These are phyloP conservation scores for Geopemphigus sp. DNA, from an alignment of 1,140 invertebrate genomes.

Conservation along the genomic window DNA sequence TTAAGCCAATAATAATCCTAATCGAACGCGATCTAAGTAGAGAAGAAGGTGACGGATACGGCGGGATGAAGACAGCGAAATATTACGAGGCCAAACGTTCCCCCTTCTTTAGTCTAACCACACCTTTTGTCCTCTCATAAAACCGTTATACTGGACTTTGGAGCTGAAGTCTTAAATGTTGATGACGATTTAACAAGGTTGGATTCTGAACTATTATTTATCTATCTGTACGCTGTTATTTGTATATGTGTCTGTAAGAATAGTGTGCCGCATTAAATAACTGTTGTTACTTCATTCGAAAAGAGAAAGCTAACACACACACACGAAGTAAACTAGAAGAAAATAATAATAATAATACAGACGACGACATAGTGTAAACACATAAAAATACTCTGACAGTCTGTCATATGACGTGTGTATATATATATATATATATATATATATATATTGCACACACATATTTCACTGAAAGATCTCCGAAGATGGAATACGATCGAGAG, in stretches of 20 bases:
- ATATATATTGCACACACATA: neutral
- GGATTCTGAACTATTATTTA: conserved; percentile 23
- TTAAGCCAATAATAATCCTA: conserved; percentile 38
- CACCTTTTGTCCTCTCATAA: too few species aligned
- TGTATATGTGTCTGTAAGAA: neutral
- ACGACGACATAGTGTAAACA: conserved; percentile 15
- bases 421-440: too few species aligned
- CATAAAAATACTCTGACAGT: neutral
- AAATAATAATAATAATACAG: conserved; percentile 28
- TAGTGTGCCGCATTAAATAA: neutral
- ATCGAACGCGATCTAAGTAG: neutral
- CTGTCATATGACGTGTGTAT: neutral
- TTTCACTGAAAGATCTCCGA: neutral
- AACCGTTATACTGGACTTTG: too few species aligned
- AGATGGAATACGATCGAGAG: too few species aligned
- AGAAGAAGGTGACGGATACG: neutral
- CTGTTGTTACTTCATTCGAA: conserved; percentile 36
- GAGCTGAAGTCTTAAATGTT: neutral
- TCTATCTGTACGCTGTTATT: neutral
- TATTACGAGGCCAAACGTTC: too few species aligned
- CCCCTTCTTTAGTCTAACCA: too few species aligned
- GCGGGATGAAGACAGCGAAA: neutral
- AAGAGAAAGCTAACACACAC: conserved; percentile 26
- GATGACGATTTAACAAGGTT: conserved; percentile 10
- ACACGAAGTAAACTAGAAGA: conserved; percentile 33